Base-by-base conservation (phyloP, 2,888 invertebrate species). In the Actias luna region DNA sequence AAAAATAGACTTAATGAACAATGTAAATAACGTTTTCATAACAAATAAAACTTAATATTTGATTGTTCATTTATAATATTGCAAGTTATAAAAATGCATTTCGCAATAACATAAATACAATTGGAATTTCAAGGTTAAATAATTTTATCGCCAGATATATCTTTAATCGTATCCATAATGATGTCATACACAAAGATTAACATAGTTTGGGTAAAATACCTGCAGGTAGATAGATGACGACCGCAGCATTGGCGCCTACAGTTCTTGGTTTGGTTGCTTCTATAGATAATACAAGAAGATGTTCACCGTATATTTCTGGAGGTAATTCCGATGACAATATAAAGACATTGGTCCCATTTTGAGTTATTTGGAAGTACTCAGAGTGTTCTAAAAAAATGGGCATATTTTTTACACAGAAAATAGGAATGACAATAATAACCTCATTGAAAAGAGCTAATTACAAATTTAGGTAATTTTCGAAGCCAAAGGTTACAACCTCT, bases 231-330 rank as follows among this genome's bases (percentile, higher is more conserved):
- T 73, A 66, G 66, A 91, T 77, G 62, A 81, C 69, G 12, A 90
- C 71, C 16, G 79, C 79, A 35, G 89, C 77, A 46, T 68, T 81
- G 4, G 85, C 89, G 2, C 85, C 87, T 1, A 88, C 83, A n/a
- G 88, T 87, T 62, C 84, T 77, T 22, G 79, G 77, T 66, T 87
- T 88, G 1, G 70, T 70, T 0, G 85, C 89, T 42, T 68, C 68
- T 63, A 89, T 63, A 14, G 79, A 71, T 46, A 89, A 72, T 1
- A 83, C 61, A 16, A 89, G 70, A 5, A 70, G 77, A 58, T 75
- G 73, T 63, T 70, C 72, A 58, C 62, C 69, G 57, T 79, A 76
- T 5, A 85, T 61, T 65, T 82, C 79, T 3, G 77, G 66, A 0
- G 88, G 85, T 58, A 89, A 70, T n/a, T 64, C 67, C 1, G 72